Conservation (phyloP, 2,888 invertebrate genomes). For the Rhyacophila evoluta region DNA sequence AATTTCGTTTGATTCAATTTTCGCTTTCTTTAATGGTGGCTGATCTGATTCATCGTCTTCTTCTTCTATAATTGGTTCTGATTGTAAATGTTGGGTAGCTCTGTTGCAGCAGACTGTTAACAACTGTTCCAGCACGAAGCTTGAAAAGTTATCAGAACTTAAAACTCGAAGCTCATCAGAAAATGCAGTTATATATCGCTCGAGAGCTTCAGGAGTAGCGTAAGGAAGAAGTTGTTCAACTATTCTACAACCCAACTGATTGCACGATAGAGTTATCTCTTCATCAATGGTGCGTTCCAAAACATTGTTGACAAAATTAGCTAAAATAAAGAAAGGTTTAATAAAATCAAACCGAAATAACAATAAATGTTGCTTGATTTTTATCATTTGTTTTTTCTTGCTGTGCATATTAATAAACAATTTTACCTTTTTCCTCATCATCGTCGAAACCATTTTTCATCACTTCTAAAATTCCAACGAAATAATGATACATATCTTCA, state of each 20-base stretch:
- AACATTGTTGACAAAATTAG: conserved; percentile 79
- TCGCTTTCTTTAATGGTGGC: conserved; percentile 47
- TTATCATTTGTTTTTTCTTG: too few species aligned
- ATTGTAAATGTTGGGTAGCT: conserved; percentile 62
- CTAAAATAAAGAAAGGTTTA: too few species aligned
- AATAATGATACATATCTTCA: conserved; percentile 81
- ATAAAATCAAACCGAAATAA: too few species aligned
- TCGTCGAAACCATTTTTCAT: conserved; percentile 77
- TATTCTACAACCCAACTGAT: conserved; percentile 84
- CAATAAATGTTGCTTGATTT: too few species aligned
- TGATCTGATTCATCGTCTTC: conserved; percentile 38
- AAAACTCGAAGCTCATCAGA: conserved; percentile 76
- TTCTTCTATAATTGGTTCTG: conserved; percentile 27
- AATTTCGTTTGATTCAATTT: conserved; percentile 56
- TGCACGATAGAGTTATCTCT: conserved; percentile 80
- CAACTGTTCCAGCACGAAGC: conserved; percentile 82
- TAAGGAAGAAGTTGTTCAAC: conserved; percentile 81
- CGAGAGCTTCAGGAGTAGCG: conserved; percentile 73
- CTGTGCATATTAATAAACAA: too few species aligned
- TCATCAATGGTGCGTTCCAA: conserved; percentile 77
- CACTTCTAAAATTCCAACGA: conserved; percentile 79
- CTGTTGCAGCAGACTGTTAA: conserved; percentile 70
- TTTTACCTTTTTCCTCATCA: conserved; percentile 76
- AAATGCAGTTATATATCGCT: conserved; percentile 74
- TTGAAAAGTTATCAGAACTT: conserved; percentile 81